These are phyloP conservation scores for Gallinago undulata DNA, from an alignment of 2,113 vertebrate species.

Conservation along the genomic window DNA sequence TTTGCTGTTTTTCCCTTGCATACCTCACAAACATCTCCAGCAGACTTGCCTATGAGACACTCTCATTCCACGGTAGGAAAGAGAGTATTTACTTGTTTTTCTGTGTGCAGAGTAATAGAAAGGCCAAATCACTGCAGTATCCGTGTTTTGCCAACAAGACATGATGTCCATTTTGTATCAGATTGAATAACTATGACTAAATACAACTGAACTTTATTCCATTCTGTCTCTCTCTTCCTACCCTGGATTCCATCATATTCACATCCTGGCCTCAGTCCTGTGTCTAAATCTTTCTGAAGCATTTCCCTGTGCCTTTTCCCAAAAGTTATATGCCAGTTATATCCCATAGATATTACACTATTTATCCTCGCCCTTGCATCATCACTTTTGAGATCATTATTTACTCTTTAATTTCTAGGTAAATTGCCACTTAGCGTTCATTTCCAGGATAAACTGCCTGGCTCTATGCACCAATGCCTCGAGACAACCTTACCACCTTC, in stretches of 20 bases:
- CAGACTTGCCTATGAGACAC: background rate
- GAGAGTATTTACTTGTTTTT: background rate
- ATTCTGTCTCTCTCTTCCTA: background rate
- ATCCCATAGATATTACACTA: background rate
- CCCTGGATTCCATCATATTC: background rate
- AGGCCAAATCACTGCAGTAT: background rate
- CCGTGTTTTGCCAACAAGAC: background rate
- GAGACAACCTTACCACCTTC: background rate
- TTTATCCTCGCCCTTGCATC: background rate
- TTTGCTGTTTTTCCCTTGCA: background rate
- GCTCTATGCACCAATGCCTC: background rate
- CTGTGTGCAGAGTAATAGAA: background rate
- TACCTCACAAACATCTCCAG: background rate
- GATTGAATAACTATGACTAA: background rate
- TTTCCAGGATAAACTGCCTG: background rate
- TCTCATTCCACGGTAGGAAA: background rate
- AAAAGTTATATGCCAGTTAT: background rate
- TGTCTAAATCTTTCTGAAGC: background rate
- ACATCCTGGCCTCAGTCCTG: background rate
- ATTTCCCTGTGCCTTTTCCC: background rate
- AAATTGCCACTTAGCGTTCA: background rate
- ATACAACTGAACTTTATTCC: background rate
- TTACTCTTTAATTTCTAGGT: background rate
- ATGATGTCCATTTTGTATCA: rapidly evolving
- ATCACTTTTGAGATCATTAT: background rate